Evolutionary conservation across 2,888 invertebrate species (phyloP), one percentile per base, ranked within the genome.

Genomic region (Dendrolimus houi): DNA sequence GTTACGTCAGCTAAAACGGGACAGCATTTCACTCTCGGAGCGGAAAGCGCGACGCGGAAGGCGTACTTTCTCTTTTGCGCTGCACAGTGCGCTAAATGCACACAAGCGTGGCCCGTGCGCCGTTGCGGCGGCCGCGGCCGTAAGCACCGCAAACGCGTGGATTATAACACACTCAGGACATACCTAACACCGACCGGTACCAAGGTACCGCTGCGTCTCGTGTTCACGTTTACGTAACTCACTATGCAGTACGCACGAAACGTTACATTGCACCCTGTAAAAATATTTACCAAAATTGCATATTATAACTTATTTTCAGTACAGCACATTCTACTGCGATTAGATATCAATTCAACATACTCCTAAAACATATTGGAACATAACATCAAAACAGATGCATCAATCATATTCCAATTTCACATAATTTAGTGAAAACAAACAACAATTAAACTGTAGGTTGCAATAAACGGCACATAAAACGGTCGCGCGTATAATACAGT

Each of bases 11-110:
- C 72, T 69, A 77, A 74, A 83, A 87, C 87, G 87, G 89, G 88
- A 88, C 87, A 85, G 78, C 87, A 87, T 87, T 88, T 88, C 88
- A 88, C 88, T 89, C 87, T 88, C 87, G 69, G 73, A 74, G 84
- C 88, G 88, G 87, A 87, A 88, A 87, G 85, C 83, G 83, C 87
- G 81, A 86, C 80, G 87, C 87, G 88, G 89, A 89, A 89, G 83
- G 79, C 80, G 67, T 78, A 88, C 89, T 89, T 89, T 89, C 89
- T 88, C 88, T 90, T 89, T 87, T 86, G 84, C 83, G 74, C 79
- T 75, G 79, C 77, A 76, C 74, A 72, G 65, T 65, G 73, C 65
- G 69, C 66, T 69, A 71, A 68, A 64, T 71, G 65, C 67, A 67
- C 47, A 47, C 47, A 9, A 47, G 47, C 47, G 12, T 47, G 47